Percentiles rank a stretch among this genome's conserved stretches.
Evolutionary conservation across 2,113 vertebrate genomes (phyloP).

Genomic region (Gnathonemus longibarbis): DNA sequence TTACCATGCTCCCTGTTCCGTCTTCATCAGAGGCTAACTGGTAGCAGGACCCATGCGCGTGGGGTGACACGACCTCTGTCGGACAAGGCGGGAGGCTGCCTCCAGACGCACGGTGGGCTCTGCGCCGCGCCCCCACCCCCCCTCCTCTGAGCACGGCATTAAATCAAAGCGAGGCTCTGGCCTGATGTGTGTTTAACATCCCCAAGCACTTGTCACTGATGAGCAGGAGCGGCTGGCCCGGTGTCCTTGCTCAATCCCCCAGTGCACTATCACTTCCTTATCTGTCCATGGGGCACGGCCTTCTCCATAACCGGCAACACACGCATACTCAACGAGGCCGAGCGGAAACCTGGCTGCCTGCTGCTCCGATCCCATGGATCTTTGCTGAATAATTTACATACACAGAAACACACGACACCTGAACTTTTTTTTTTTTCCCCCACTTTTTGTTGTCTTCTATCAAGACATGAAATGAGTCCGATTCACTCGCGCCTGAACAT

Average conservation of each 20-base stretch:
- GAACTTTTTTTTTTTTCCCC: neutral
- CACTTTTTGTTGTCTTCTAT: neutral
- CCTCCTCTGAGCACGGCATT: slow-evolving; percentile 28
- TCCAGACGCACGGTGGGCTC: slow-evolving; percentile 19
- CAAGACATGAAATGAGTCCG: slow-evolving; percentile 27
- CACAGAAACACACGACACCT: neutral
- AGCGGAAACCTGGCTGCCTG: neutral
- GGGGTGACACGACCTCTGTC: slow-evolving; percentile 22
- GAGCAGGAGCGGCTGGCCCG: slow-evolving; percentile 29
- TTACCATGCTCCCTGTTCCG: slow-evolving; percentile 9
- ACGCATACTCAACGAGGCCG: slow-evolving; percentile 29
- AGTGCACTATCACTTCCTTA: slow-evolving; percentile 36
- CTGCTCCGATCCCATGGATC: neutral
- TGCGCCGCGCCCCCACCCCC: slow-evolving; percentile 28
- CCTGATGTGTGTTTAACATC: slow-evolving; percentile 40
- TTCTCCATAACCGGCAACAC: slow-evolving; percentile 27
- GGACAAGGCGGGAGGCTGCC: slow-evolving; percentile 11
- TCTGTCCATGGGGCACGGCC: slow-evolving; percentile 41
- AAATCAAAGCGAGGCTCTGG: slow-evolving; percentile 36
- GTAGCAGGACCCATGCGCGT: neutral
- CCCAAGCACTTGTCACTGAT: slow-evolving; percentile 38
- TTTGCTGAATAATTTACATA: neutral
- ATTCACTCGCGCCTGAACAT: slow-evolving; percentile 23
- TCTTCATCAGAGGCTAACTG: slow-evolving; percentile 26
- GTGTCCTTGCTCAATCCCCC: slow-evolving; percentile 40